Evolutionary conservation across 92 coral and sea anemone genomes (phyloP), one percentile per base, ranked within the genome.

Genomic region (Epizoanthus ramosus): DNA sequence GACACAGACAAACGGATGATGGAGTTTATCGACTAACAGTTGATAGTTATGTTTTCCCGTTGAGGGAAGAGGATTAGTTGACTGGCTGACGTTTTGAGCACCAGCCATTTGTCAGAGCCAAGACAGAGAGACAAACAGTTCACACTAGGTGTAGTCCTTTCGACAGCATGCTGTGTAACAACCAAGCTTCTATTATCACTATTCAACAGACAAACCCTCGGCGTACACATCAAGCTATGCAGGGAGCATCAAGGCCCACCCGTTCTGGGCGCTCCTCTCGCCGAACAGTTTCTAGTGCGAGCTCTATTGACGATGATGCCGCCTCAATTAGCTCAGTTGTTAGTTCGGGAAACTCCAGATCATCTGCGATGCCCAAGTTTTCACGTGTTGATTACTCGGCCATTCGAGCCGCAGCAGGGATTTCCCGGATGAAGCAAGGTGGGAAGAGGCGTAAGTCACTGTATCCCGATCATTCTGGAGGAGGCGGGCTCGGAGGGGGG

Each of bases 391-490:
- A 93, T 67, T 90, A 88, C 71, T 88, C 92, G 63, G 86, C 91
- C 21, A 68, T 88, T 6, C 89, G 97, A 39, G 92, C 94, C 19
- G 91, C 94, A 4, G 87, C 89, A 54, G 97, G 94, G 28, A 86
- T 91, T 58, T 85, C 94, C 37, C 88, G 94, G 61, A 91, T 88
- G 92, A 91, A 81, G 80, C 87, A 93, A 53, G 97, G 85, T 24
- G 92, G 97, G 17, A 81, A 73, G 19, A 90, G 71, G 22, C 85
- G 87, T 70, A 86, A 57, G 61, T 73, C 87, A 3, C 54, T 53
- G 4, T 87, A 80, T 74, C 80, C 92, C 25, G 87, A 63, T 45
- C 85, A 85, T n/a, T 24, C 12, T 28, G 88, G 76, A 39, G 87
- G 80, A 53, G 68, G 43, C 1, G 43, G 64, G 54, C 66, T 37